phyloP scores from a whole-genome alignment of 1,140 invertebrate species.

The Heliconius melpomene region DNA sequence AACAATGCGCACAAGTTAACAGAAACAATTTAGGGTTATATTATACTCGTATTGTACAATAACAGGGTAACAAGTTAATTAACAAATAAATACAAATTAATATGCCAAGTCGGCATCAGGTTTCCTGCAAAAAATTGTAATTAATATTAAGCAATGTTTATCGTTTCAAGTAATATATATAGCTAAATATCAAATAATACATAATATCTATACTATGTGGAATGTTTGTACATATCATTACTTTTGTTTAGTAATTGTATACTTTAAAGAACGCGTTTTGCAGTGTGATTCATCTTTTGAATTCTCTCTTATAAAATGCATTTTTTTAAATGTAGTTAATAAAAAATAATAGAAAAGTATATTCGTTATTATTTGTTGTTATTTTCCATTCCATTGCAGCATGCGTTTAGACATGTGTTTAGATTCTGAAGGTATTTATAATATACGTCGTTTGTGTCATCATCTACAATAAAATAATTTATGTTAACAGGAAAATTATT shows the following conservation, averaged over 20 bases:
- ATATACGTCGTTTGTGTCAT: not conserved
- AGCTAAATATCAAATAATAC: too few relatives aligned
- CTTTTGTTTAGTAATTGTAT: too few relatives aligned
- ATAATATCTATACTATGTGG: too few relatives aligned
- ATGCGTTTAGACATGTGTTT: not conserved
- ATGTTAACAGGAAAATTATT: not conserved
- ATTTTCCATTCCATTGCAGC: not conserved
- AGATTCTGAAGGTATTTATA: not conserved
- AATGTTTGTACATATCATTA: too few relatives aligned
- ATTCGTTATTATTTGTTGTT: not conserved
- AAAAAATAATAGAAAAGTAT: too few relatives aligned
- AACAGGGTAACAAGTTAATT: not conserved
- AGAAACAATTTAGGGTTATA: not conserved
- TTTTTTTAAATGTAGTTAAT: too few relatives aligned
- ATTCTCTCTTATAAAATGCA: too few relatives aligned
- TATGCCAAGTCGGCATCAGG: not conserved
- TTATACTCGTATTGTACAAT: not conserved
- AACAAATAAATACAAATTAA: constrained; percentile 3
- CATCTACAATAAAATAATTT: not conserved
- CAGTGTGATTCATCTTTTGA: too few relatives aligned
- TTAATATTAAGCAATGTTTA: not conserved
- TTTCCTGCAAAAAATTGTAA: not conserved
- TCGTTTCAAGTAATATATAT: too few relatives aligned
- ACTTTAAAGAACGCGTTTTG: too few relatives aligned
- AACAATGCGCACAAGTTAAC: not conserved